phyloP scores from a whole-genome alignment of 2,113 vertebrate genomes.

The Melanostigma gelatinosum region DNA sequence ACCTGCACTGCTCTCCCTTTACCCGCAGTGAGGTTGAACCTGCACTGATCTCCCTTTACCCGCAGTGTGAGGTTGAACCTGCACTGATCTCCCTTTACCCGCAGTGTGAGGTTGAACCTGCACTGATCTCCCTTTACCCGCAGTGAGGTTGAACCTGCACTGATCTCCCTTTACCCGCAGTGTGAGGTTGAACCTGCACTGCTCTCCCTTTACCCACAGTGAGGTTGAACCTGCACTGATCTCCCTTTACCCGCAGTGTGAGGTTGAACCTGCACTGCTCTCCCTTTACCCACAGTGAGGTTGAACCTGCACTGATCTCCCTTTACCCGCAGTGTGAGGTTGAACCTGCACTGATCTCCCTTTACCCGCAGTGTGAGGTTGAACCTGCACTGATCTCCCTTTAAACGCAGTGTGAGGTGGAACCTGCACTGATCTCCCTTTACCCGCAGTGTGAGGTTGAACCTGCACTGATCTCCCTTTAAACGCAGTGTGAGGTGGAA shows the following conservation, averaged over 20 bases:
- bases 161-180: constrained; percentile 5
- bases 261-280: constrained; percentile 58
- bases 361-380: too few relatives aligned
- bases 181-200: not conserved
- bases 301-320: not conserved
- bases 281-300: not conserved
- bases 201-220: constrained; percentile 1
- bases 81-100: constrained; percentile 1
- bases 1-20: not conserved
- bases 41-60: constrained; percentile 48
- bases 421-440: constrained; percentile 57
- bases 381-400: not conserved
- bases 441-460: too few relatives aligned
- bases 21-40: constrained; percentile 33
- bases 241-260: constrained; percentile 17
- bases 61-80: too few relatives aligned
- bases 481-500: constrained; percentile 27
- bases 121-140: constrained; percentile 44
- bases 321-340: constrained; percentile 4
- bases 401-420: constrained; percentile 11
- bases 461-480: not conserved
- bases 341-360: constrained; percentile 60
- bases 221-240: constrained; percentile 56
- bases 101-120: constrained; percentile 36
- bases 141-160: too few relatives aligned